These are phyloP conservation scores for Decapterus maruadsi DNA, from an alignment of 2,797 vertebrate species.

Conservation along the genomic window DNA sequence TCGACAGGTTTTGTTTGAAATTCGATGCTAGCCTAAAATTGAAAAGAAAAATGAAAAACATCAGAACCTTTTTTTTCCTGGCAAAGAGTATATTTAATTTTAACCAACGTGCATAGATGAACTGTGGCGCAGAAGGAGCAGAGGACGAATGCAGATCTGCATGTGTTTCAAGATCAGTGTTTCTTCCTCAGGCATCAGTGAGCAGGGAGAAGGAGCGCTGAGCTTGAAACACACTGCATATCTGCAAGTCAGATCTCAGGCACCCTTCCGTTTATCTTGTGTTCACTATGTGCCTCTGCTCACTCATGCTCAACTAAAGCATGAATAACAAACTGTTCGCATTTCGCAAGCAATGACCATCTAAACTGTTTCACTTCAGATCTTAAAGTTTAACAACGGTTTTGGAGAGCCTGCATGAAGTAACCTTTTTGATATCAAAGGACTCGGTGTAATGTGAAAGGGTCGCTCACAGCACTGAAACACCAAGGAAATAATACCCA, in stretches of 20 bases:
- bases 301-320: slow-evolving; percentile 18
- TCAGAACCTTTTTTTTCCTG: background rate
- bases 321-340: slow-evolving; percentile 14
- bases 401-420: background rate
- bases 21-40: background rate
- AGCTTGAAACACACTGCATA: slow-evolving; percentile 26
- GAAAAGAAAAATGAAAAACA: slow-evolving; percentile 11
- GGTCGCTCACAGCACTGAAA: background rate
- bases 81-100: slow-evolving; percentile 19
- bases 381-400: background rate
- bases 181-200: slow-evolving; percentile 13
- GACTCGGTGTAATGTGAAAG: slow-evolving; percentile 6
- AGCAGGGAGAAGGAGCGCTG: slow-evolving; percentile 16
- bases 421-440: slow-evolving; percentile 1
- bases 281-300: slow-evolving; percentile 10
- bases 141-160: background rate
- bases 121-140: slow-evolving; percentile 2
- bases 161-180: slow-evolving; percentile 13
- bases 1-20: slow-evolving; percentile 7
- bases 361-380: slow-evolving; percentile 25
- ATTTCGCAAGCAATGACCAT: slow-evolving; percentile 1
- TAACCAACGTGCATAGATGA: slow-evolving; percentile 33
- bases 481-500: background rate
- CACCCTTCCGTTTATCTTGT: slow-evolving; percentile 21
- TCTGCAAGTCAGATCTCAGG: slow-evolving; percentile 29